These are phyloP conservation scores for Podiceps cristatus DNA, from an alignment of 2,113 vertebrate genomes.

Conservation along the genomic window DNA sequence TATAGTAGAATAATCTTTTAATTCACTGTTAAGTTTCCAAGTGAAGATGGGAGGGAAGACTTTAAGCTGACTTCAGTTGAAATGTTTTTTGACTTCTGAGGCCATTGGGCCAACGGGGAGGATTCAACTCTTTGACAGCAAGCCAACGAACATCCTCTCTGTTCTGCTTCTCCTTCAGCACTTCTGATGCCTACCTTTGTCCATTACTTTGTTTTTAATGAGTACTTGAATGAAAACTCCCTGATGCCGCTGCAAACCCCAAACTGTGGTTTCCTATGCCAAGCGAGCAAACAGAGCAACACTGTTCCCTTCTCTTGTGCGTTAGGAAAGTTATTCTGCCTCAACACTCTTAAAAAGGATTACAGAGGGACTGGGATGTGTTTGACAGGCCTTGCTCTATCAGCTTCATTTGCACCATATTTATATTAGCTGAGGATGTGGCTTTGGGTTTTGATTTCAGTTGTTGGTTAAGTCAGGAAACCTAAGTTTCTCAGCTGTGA, in stretches of 20 bases:
- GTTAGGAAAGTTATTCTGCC: not conserved
- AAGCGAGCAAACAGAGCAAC: not conserved
- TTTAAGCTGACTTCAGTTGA: not conserved
- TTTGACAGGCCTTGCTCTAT: not conserved
- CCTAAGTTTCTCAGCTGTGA: not conserved
- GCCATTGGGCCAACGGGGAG: not conserved
- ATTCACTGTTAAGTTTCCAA: not conserved
- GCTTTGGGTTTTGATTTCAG: conserved; percentile 34
- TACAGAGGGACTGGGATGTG: not conserved
- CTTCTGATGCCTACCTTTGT: not conserved
- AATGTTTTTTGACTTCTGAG: not conserved
- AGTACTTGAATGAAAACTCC: not conserved
- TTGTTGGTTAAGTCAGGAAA: conserved; percentile 11
- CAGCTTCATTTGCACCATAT: not conserved
- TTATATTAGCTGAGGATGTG: conserved; percentile 35
- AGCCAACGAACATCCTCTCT: not conserved
- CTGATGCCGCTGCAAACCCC: not conserved
- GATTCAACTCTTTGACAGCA: not conserved
- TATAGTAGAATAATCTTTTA: not conserved
- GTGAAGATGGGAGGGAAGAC: not conserved
- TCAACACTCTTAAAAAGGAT: not conserved
- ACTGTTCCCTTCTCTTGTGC: not conserved
- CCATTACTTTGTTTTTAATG: not conserved
- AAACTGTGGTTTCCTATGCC: not conserved
- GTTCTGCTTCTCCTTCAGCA: not conserved